phyloP scores from a whole-genome alignment of 1,140 invertebrate genomes.

The Himalopsyche phryganea region DNA sequence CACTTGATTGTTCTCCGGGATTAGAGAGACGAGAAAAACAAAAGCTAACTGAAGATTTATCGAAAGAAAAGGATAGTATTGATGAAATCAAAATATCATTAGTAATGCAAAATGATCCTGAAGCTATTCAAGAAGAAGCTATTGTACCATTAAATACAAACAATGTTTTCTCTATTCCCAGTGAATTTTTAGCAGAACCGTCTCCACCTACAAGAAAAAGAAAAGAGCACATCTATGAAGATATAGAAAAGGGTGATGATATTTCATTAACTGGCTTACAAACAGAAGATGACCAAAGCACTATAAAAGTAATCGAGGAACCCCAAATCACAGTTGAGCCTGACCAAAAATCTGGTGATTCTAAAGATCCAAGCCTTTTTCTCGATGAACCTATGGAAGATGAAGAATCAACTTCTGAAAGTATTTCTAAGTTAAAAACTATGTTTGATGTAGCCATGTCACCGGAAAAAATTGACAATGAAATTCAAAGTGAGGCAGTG shows the following conservation, averaged over 20 bases:
- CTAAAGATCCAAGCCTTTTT: constrained; percentile 32
- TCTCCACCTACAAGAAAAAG: constrained; percentile 42
- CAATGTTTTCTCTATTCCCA: constrained; percentile 36
- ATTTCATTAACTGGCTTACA: neutral
- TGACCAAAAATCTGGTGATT: constrained; percentile 25
- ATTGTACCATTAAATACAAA: constrained; percentile 14
- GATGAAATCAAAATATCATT: constrained; percentile 25
- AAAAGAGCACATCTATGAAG: constrained; percentile 59
- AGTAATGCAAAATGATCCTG: constrained; percentile 12
- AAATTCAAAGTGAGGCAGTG: constrained; percentile 46
- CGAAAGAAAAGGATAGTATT: constrained; percentile 6
- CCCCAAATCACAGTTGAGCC: constrained; percentile 31
- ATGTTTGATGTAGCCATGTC: constrained; percentile 31
- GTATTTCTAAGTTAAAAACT: constrained; percentile 25
- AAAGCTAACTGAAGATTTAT: constrained; percentile 14
- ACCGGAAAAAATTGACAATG: constrained; percentile 32
- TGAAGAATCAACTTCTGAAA: constrained; percentile 24
- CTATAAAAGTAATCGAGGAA: constrained; percentile 16
- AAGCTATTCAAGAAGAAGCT: constrained; percentile 29
- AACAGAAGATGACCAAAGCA: constrained; percentile 21
- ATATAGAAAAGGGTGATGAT: constrained; percentile 47
- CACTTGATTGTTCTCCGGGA: constrained; percentile 48
- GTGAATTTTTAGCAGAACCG: constrained; percentile 42
- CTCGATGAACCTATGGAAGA: constrained; percentile 39
- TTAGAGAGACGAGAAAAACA: constrained; percentile 44